A percentile compares a stretch with the other conserved stretches of the same genome.
Evolutionary conservation across 2,797 vertebrate genomes (phyloP).

Genomic region (Iguana delicatissima): DNA sequence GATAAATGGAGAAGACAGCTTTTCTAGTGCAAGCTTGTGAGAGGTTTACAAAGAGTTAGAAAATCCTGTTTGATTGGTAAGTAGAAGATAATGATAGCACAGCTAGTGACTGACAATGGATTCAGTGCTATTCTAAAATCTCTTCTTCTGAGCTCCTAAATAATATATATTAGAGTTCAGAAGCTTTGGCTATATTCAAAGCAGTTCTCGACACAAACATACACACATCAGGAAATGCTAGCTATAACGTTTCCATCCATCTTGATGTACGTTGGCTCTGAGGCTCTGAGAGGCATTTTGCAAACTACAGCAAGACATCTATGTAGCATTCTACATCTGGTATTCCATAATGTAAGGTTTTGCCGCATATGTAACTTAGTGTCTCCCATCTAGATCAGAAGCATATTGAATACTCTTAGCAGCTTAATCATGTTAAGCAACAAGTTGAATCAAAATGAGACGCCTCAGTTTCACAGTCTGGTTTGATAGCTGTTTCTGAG

Average conservation of each 20-base stretch:
- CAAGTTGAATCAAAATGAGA: background rate
- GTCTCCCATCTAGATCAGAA: background rate
- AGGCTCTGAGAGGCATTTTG: background rate
- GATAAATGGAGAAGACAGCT: constrained; percentile 51
- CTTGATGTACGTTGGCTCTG: background rate
- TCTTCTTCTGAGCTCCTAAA: constrained; percentile 50
- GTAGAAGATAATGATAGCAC: constrained; percentile 63
- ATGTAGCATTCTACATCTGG: background rate
- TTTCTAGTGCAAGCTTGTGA: constrained; percentile 28
- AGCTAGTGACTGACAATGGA: constrained; percentile 45
- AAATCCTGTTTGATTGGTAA: constrained; percentile 48
- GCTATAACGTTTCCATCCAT: constrained; percentile 1
- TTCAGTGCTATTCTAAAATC: constrained; percentile 52
- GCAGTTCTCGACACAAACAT: constrained; percentile 36
- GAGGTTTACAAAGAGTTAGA: background rate
- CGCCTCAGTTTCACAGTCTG: background rate
- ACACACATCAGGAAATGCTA: constrained; percentile 20
- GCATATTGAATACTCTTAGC: background rate
- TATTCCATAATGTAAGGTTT: background rate
- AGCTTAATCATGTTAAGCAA: background rate
- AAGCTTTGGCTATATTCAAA: constrained; percentile 16
- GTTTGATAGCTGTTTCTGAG: background rate
- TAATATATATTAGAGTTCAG: constrained; percentile 47
- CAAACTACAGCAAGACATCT: background rate
- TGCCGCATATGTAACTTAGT: too few relatives aligned